Evolutionary conservation across 2,888 invertebrate species (phyloP), one percentile per base, ranked within the genome.

Genomic region (Gonocerus acuteangulatus): DNA sequence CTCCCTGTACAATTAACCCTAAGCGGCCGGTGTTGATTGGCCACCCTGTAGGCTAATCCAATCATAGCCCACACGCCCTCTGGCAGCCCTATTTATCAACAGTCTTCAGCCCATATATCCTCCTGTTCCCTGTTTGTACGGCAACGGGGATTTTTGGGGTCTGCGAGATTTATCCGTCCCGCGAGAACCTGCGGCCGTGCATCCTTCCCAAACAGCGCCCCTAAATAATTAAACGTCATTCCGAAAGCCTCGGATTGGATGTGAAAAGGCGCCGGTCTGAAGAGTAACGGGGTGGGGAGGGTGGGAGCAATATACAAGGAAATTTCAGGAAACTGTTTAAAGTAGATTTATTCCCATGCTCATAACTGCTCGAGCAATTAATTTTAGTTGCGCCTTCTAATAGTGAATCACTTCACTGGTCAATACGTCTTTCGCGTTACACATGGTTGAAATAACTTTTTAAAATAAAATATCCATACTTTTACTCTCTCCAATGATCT

Each of bases 191-290:
- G 39, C 39, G 39, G 39, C 39, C 39, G 4, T 13, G 3, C 39
- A 11, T 15, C 3, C 13, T 11, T 6, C 7, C 39, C n/a, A 39
- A 39, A 39, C 15, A 39, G 39, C 15, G n/a, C 4, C 39, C 39
- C 15, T 39, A 39, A 39, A 39, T 39, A 39, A 39, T 39, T 39
- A 39, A 39, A 39, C 39, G 39, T 39, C 39, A 39, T 39, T 39
- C 39, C 9, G 39, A 11, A 39, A 15, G 15, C 39, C 39, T 6
- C 13, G 39, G 39, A 39, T 39, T 39, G 39, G n/a, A 39, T 9
- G 9, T 39, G 39, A 39, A 39, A 39, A 39, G 39, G 39, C 3
- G 39, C 39, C n/a, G 15, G 3, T 9, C 3, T 6, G n/a, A 15
- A 39, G 15, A 27, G 4, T 9, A 27, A 27, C 4, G 9, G 27